phyloP scores from a whole-genome alignment of 2,888 invertebrate genomes.

The Dasypolia templi region DNA sequence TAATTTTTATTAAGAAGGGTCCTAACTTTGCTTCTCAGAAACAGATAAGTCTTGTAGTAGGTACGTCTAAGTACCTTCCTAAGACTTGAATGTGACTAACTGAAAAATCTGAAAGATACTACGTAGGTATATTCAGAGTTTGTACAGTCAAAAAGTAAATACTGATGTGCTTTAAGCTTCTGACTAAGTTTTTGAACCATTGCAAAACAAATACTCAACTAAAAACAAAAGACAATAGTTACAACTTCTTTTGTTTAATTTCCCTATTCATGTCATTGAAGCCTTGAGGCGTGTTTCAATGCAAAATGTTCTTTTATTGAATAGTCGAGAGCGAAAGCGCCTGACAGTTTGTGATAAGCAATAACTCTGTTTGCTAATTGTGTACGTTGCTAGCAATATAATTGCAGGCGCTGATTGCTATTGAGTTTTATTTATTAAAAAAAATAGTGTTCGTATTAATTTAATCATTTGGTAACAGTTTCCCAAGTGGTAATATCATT shows the following conservation, averaged over 20 bases:
- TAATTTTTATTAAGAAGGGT: background rate
- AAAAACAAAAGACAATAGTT: slow-evolving; percentile 52
- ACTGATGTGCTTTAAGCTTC: background rate
- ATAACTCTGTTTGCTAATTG: slow-evolving; percentile 67
- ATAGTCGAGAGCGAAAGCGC: slow-evolving; percentile 66
- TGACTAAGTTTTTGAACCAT: background rate
- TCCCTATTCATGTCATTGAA: slow-evolving; percentile 54
- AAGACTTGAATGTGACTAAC: background rate
- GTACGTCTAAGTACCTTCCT: background rate
- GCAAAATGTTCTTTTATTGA: slow-evolving; percentile 61
- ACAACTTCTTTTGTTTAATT: slow-evolving; percentile 58
- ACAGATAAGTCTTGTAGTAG: background rate
- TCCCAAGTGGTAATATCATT: background rate
- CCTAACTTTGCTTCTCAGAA: background rate
- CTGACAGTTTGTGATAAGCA: slow-evolving; percentile 77
- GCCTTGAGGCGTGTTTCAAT: slow-evolving; percentile 53
- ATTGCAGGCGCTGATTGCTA: slow-evolving; percentile 40
- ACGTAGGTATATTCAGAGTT: background rate
- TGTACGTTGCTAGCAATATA: slow-evolving; percentile 65
- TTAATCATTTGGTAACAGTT: slow-evolving; percentile 7
- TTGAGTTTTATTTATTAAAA: slow-evolving; percentile 1
- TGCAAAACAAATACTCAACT: slow-evolving; percentile 4
- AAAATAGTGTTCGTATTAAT: background rate
- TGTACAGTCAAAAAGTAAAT: background rate
- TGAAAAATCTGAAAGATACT: background rate